These are phyloP conservation scores for Lapara coniferarum DNA, from an alignment of 2,888 invertebrate species.

Conservation along the genomic window DNA sequence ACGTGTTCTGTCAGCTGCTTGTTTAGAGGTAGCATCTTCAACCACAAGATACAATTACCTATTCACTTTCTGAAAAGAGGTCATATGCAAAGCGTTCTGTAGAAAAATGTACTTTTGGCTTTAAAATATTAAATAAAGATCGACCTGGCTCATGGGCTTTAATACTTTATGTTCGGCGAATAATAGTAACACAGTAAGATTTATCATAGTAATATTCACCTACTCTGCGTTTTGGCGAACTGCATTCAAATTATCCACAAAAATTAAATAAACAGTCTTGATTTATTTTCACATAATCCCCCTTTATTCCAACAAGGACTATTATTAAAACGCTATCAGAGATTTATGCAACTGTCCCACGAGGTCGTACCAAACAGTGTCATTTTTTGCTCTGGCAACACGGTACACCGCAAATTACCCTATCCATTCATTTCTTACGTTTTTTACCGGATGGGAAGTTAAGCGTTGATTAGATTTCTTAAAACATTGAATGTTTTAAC, in stretches of 20 bases:
- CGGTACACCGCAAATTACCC: slow-evolving; percentile 39
- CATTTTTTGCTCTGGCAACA: slow-evolving; percentile 38
- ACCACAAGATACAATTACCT: too few species aligned
- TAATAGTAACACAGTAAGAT: too few species aligned
- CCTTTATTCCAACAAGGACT: slow-evolving; percentile 16
- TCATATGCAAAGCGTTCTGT: too few species aligned
- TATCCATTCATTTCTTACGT: slow-evolving; percentile 41
- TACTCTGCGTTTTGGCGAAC: too few species aligned
- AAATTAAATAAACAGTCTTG: too few species aligned
- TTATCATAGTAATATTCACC: too few species aligned
- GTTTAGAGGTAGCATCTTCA: too few species aligned
- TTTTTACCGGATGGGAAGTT: slow-evolving; percentile 33
- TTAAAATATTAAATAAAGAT: neutral
- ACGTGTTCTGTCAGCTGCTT: too few species aligned
- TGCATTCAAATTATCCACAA: too few species aligned
- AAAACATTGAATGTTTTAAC: neutral
- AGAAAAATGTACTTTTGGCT: neutral
- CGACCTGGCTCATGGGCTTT: too few species aligned
- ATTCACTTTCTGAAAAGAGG: too few species aligned
- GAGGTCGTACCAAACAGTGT: slow-evolving; percentile 41
- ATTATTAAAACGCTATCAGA: slow-evolving; percentile 39
- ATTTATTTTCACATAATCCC: neutral
- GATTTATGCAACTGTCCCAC: slow-evolving; percentile 52
- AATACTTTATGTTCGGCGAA: too few species aligned
- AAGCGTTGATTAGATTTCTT: neutral